These are phyloP conservation scores for Monopis laevigella DNA, from an alignment of 2,888 invertebrate genomes.

Conservation along the genomic window DNA sequence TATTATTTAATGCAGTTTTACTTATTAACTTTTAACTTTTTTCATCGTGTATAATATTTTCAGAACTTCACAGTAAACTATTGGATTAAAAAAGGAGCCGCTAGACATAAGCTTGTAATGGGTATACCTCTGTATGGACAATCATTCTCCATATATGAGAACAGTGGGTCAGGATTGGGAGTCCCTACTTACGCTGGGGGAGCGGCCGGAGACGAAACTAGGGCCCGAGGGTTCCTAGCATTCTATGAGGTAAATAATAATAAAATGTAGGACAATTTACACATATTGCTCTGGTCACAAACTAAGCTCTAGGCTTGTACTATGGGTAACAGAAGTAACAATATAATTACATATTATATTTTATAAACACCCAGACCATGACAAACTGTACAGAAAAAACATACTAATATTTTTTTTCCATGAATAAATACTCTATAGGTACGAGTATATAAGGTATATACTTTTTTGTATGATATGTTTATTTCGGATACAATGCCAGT, in stretches of 20 bases:
- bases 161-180: constrained; percentile 72
- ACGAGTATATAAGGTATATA: too few species aligned
- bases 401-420: too few species aligned
- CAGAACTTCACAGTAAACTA: constrained; percentile 89
- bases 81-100: constrained; percentile 85
- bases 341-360: too few species aligned
- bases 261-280: too few species aligned
- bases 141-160: constrained; percentile 82
- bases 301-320: too few species aligned
- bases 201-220: constrained; percentile 87
- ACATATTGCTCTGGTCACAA: too few species aligned
- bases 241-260: constrained; percentile 89
- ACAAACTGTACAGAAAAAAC: too few species aligned
- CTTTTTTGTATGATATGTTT: too few species aligned
- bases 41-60: constrained; percentile 16
- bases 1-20: neutral
- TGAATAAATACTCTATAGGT: too few species aligned
- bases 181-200: constrained; percentile 86
- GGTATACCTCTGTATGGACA: constrained; percentile 93
- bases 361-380: too few species aligned
- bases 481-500: too few species aligned
- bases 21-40: neutral
- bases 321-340: too few species aligned
- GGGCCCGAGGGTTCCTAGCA: constrained; percentile 86
- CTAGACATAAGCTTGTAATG: constrained; percentile 80